Base-by-base conservation (phyloP, 2,113 vertebrate genomes). In the Rhinichthys klamathensis region DNA sequence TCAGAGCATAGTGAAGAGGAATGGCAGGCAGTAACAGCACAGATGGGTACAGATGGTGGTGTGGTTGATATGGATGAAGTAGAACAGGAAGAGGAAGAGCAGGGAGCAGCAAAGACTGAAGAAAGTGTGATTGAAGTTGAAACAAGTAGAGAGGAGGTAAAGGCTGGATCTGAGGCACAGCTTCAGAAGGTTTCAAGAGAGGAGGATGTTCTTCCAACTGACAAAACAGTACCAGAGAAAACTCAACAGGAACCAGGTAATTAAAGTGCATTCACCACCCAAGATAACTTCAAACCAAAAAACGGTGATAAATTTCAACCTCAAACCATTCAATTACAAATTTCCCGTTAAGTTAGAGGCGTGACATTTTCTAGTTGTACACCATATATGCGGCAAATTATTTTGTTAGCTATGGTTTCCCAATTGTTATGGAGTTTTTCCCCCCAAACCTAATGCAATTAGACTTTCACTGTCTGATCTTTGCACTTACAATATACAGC, bases 111-210 rank as follows among this genome's bases (percentile, higher is more conserved):
- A 5, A 46, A 61, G 32, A 18, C 44, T 83, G 84, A n/a, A 58
- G 46, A 51, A 76, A 69, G 9, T 38, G 41, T 91, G 61, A 87
- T 84, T 46, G 89, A 90, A 49, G 87, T 44, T 4, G 90, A 84
- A 84, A 85, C 49, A 41, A 74, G 80, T 3, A 87, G 90, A 78
- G 11, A 35, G 13, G 89, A 88, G 85, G 54, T 11, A 35, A 6
- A 41, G 75, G 81, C 58, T 25, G 83, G 27, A 67, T 32, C 73
- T 30, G 83, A 76, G 44, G 46, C 25, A 32, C 30, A 54, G 18
- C 49, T 60, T 35, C 38, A 5, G 38, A 84, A 41, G 32, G 65
- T 81, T 73, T 79, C 84, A 51, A 41, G 60, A 7, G 83, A 90
- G 77, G 49, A 38, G 58, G 83, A 74, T 25, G 23, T 70, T 12